Percentiles rank a stretch among this genome's conserved stretches.
Conservation (phyloP, 2,113 vertebrate species). For the Peromyscus polionotus region DNA sequence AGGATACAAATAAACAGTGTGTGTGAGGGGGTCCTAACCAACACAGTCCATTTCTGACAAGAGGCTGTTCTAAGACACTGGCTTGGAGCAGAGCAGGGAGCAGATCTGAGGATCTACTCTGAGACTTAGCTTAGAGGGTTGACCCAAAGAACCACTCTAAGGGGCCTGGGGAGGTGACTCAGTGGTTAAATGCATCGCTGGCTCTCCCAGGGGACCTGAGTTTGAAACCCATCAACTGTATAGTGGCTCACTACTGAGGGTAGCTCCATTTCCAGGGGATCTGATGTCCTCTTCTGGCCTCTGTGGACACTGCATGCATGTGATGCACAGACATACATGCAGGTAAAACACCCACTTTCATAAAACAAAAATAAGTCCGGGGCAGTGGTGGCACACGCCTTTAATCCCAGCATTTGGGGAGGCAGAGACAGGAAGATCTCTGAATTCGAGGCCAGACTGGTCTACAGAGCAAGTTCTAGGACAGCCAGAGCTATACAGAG, state of each 20-base stretch:
- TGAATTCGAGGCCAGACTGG: not conserved
- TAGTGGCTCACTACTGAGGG: not conserved
- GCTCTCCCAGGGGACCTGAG: not conserved
- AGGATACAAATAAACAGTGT: not conserved
- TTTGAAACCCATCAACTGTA: not conserved
- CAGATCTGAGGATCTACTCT: not conserved
- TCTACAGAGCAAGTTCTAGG: not conserved
- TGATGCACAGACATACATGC: not conserved
- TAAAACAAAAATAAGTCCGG: not conserved
- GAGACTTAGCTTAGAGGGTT: not conserved
- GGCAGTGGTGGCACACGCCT: accelerated
- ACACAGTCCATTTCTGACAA: not conserved
- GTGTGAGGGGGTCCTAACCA: not conserved
- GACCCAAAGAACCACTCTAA: not conserved
- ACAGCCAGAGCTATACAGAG: not conserved
- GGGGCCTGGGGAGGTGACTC: not conserved
- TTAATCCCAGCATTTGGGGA: not conserved
- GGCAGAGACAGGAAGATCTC: not conserved
- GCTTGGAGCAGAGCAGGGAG: not conserved
- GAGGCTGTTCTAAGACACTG: not conserved
- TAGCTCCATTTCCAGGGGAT: not conserved
- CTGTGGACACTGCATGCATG: not conserved
- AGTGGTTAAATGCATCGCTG: not conserved
- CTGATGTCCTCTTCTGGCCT: not conserved
- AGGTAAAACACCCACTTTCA: not conserved